Evolutionary conservation across 1,140 invertebrate genomes (phyloP), one percentile per base, ranked within the genome.

Genomic region (Rhagoletis zephyria): DNA sequence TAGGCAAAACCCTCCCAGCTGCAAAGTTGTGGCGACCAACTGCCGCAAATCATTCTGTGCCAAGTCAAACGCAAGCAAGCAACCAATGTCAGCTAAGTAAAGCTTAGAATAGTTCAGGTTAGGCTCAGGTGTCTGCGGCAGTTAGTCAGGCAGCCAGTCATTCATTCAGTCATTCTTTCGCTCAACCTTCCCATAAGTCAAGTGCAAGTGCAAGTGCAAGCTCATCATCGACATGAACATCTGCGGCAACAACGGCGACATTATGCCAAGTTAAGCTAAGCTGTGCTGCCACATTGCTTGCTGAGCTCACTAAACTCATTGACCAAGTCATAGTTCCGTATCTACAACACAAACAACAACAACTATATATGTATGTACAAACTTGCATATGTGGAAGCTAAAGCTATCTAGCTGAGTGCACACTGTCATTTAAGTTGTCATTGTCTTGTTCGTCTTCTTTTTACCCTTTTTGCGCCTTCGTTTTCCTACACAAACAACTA

Each of bases 221-320:
- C 74, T 81, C 74, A 81, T 81, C 74, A 81, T 81, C 74, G 74
- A 81, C 74, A 59, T 81, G 74, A 7, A 81, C 74, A 30, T 81
- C 51, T 56, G 16, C 48, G 9, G 12, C n/a, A 81, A 56, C 51
- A 30, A 12, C 7, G 9, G 56, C 6, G 10, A 56, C 48, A 56
- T 19, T 12, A 81, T 9, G 30, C 30, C 30, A 30, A 6, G 16
- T 63, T 63, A n/a, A 81, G 70, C 9, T 51, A 42, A 56, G 48
- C 4, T 4, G 3, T 48, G 70, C 45, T 3, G 7, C 74, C n/a
- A 63, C 5, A 10, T 30, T 45, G 42, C 42, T n/a, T 19, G 16
- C 74, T n/a, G 40, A 67, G 64, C 30, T 30, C 4, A 67, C n/a
- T 67, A 30, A 67, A 56, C 74, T 81, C 74, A 81, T 81, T 81